These are phyloP conservation scores for Sitophilus oryzae DNA, from an alignment of 1,140 invertebrate genomes.

Conservation along the genomic window DNA sequence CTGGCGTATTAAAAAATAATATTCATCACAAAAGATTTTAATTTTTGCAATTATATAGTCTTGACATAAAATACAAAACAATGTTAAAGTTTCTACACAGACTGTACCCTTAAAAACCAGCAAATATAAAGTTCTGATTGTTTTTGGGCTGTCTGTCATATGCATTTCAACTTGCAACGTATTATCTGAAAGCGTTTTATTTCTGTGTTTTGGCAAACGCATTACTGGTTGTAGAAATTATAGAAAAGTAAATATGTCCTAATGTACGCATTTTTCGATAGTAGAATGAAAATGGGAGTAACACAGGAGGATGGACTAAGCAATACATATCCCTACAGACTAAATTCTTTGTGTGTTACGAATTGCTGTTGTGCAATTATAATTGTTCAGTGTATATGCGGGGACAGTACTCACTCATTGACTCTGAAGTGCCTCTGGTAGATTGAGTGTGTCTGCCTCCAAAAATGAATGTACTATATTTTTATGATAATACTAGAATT, in stretches of 20 bases:
- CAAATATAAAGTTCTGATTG: too few species aligned
- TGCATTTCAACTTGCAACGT: too few species aligned
- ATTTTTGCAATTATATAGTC: too few species aligned
- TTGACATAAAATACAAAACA: too few species aligned
- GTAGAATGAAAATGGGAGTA: not conserved
- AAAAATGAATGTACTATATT: constrained; percentile 42
- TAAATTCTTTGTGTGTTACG: constrained; percentile 41
- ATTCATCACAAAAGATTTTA: too few species aligned
- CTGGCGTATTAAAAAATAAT: too few species aligned
- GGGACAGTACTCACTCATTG: constrained; percentile 41
- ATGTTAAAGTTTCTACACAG: too few species aligned
- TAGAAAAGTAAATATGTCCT: not conserved
- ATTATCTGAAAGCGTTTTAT: too few species aligned
- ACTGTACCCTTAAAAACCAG: too few species aligned
- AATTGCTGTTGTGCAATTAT: constrained; percentile 42
- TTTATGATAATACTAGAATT: constrained; percentile 42
- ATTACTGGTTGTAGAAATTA: not conserved
- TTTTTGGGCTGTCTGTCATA: too few species aligned
- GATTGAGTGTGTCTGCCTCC: constrained; percentile 42
- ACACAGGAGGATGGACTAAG: constrained; percentile 22
- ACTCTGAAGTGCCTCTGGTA: constrained; percentile 45
- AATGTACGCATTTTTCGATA: too few species aligned
- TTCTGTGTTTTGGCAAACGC: too few species aligned
- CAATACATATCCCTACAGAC: constrained; percentile 40
- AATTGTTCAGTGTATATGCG: constrained; percentile 43